These are phyloP conservation scores for Entomyzon cyanotis DNA, from an alignment of 2,113 vertebrate genomes.

Conservation along the genomic window DNA sequence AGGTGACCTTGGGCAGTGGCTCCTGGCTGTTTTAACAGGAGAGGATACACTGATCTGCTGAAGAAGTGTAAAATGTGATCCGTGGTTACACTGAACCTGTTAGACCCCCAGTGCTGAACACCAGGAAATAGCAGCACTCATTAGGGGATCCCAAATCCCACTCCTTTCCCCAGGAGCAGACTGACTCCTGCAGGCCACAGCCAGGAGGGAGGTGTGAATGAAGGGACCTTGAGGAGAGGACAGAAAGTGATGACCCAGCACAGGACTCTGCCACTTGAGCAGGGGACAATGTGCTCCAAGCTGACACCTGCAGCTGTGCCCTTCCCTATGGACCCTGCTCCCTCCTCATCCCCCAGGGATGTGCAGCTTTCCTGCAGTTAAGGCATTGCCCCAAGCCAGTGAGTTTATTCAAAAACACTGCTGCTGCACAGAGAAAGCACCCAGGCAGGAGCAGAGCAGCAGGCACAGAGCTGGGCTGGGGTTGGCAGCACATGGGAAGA, in stretches of 20 bases:
- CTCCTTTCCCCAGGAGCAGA: background rate
- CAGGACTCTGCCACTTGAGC: accelerated
- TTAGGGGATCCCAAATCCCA: background rate
- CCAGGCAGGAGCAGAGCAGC: background rate
- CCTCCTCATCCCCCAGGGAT: background rate
- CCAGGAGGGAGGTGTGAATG: background rate
- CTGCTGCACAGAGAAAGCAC: background rate
- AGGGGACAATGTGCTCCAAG: background rate
- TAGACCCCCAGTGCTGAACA: background rate
- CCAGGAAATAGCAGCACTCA: accelerated
- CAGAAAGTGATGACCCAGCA: background rate
- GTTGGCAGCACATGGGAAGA: background rate
- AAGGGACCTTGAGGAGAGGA: background rate
- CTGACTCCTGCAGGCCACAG: background rate
- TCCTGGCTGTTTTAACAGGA: background rate
- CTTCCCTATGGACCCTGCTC: background rate
- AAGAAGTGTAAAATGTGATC: background rate
- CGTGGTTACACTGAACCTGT: background rate
- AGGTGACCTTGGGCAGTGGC: background rate
- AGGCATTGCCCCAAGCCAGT: accelerated
- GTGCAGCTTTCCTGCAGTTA: background rate
- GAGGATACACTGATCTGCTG: background rate
- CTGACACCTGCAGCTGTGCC: background rate
- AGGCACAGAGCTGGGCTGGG: background rate
- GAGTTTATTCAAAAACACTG: background rate